phyloP scores from a whole-genome alignment of 2,797 vertebrate genomes.

The Ara ararauna region DNA sequence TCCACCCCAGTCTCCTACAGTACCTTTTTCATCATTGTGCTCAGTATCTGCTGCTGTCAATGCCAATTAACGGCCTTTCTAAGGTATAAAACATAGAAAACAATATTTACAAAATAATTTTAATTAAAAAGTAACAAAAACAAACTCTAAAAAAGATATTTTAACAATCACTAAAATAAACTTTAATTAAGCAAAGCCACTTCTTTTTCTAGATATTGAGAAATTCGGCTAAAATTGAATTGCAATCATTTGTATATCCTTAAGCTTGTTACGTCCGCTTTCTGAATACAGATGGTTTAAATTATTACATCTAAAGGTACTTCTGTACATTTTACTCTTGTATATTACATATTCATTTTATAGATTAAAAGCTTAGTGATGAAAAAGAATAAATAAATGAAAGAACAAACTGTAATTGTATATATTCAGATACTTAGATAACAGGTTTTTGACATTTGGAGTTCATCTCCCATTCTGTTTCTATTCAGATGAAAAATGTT shows the following conservation, averaged over 20 bases:
- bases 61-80: constrained; percentile 38
- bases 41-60: constrained; percentile 29
- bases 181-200: constrained; percentile 42
- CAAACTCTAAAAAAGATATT: constrained; percentile 49
- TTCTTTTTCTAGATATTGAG: constrained; percentile 44
- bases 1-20: neutral
- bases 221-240: constrained; percentile 51
- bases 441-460: neutral
- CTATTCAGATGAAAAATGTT: neutral
- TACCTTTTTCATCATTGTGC: neutral
- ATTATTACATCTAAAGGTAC: constrained; percentile 73
- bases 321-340: constrained; percentile 73
- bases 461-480: constrained; percentile 18
- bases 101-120: constrained; percentile 74
- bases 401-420: constrained; percentile 54
- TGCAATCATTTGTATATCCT: constrained; percentile 39
- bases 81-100: constrained; percentile 63
- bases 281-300: constrained; percentile 70
- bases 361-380: constrained; percentile 66
- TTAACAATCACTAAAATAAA: constrained; percentile 66
- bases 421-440: constrained; percentile 53
- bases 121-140: constrained; percentile 62
- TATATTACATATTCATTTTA: constrained; percentile 74
- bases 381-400: constrained; percentile 77
- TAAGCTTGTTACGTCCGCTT: constrained; percentile 37